Evolutionary conservation across 2,888 invertebrate genomes (phyloP).

Genomic region (Cremastinae sp.): DNA sequence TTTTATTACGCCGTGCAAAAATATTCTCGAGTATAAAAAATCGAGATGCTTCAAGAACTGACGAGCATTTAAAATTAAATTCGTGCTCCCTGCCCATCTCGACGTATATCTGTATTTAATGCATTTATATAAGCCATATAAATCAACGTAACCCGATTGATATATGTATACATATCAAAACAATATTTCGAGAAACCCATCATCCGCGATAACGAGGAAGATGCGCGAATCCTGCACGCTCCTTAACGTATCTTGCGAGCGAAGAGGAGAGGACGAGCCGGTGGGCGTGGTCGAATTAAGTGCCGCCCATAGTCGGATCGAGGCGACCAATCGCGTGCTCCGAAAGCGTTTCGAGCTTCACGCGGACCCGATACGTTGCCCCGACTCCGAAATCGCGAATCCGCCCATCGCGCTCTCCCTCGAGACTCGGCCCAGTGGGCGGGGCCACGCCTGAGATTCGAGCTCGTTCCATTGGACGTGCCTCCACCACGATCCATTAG

Average conservation of each 20-base stretch:
- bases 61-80: background rate
- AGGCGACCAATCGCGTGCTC: constrained; percentile 23
- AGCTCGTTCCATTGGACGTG: constrained; percentile 46
- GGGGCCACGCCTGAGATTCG: background rate
- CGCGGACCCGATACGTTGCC: constrained; percentile 23
- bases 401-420: constrained; percentile 26
- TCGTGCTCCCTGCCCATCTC: background rate
- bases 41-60: no score
- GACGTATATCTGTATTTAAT: background rate
- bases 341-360: constrained; percentile 1
- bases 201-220: constrained; percentile 58
- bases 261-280: constrained; percentile 1
- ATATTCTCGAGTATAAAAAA: no score
- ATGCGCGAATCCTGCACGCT: constrained; percentile 31
- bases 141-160: constrained; percentile 6
- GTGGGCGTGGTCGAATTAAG: constrained; percentile 25
- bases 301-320: constrained; percentile 14
- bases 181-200: constrained; percentile 55
- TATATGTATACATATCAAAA: constrained; percentile 8
- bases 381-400: constrained; percentile 4
- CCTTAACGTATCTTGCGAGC: background rate
- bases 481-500: background rate
- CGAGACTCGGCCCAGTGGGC: constrained; percentile 15
- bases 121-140: constrained; percentile 17
- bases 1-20: no score